Evolutionary conservation across 2,797 vertebrate genomes (phyloP), one percentile per base, ranked within the genome.

Genomic region (Champsocephalus esox): DNA sequence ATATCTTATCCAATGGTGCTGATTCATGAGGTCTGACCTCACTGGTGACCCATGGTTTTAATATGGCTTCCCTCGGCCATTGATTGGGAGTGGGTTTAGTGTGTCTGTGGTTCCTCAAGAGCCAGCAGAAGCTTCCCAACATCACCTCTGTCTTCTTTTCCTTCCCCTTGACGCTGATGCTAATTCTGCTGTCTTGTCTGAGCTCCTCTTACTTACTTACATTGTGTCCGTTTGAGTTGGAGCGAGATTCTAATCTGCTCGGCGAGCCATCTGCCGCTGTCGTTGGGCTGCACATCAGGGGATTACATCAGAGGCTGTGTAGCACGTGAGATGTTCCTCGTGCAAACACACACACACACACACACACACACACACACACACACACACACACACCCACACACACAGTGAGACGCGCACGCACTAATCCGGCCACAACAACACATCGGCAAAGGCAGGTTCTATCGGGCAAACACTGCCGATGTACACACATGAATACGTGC

Each of bases 201-300:
- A 56, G 50, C 62, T 75, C 73, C 78, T 59, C 75, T 88, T 63
- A 66, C 50, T 68, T 64, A 64, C 63, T 76, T 58, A n/a, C 58
- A 66, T 67, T 24, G 1, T 3, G 51, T 58, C 51, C 88, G 89
- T 92, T 90, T 92, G 88, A 82, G 83, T 88, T 84, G 80, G 66
- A 66, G 66, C 17, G 0, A 86, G 82, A 91, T 90, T 93, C 89
- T 88, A 92, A 94, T 93, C 90, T 89, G 82, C 90, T 94, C 93
- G 82, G 64, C 11, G 68, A 43, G 82, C 92, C 92, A 88, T 94
- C 93, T 95, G 94, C 82, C 63, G 24, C 16, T 54, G 85, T 88
- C 79, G 51, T 19, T 75, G 62, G 77, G 38, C 80, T 51, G 51
- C 87, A 67, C 67, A 54, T 88, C 89, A 52, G 5, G 80, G 87